Evolutionary conservation across 30 jellyfish, hydroid and myxozoan genomes (phyloP).

Genomic region (Chironex yamaguchii): DNA sequence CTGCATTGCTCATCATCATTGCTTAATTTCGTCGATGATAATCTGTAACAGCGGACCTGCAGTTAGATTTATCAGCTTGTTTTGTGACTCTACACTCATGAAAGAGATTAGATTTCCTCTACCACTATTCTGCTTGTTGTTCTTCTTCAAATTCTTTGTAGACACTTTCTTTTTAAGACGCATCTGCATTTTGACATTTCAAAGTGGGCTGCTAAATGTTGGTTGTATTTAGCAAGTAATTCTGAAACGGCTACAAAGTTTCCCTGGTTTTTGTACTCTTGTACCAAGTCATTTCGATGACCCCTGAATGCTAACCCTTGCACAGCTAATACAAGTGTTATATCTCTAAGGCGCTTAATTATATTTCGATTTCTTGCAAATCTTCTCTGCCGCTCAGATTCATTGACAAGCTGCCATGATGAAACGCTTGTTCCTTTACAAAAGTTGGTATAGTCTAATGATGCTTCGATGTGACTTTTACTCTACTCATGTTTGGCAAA

Average conservation of each 20-base stretch:
- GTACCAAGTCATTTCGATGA: neutral
- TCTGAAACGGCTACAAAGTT: neutral
- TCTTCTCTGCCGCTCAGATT: no score
- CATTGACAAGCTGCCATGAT: no score
- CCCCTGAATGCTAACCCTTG: slow-evolving; percentile 31
- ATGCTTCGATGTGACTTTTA: no score
- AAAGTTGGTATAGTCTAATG: no score
- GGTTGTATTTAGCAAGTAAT: neutral
- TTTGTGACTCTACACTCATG: neutral
- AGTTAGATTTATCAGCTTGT: neutral
- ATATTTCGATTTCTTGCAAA: no score
- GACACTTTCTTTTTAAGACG: no score
- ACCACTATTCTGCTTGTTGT: neutral
- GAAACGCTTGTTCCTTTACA: neutral
- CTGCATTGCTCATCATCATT: slow-evolving; percentile 5
- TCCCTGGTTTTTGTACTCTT: neutral
- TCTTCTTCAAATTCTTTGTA: neutral
- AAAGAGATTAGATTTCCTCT: neutral
- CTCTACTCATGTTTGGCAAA: no score
- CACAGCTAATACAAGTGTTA: neutral
- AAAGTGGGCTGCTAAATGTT: neutral
- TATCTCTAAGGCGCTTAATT: neutral
- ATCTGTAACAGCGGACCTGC: neutral
- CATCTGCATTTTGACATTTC: no score
- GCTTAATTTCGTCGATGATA: slow-evolving; percentile 1